Evolutionary conservation across 1,140 invertebrate species (phyloP), one percentile per base, ranked within the genome.

Genomic region (Tetramorium parvispinum): DNA sequence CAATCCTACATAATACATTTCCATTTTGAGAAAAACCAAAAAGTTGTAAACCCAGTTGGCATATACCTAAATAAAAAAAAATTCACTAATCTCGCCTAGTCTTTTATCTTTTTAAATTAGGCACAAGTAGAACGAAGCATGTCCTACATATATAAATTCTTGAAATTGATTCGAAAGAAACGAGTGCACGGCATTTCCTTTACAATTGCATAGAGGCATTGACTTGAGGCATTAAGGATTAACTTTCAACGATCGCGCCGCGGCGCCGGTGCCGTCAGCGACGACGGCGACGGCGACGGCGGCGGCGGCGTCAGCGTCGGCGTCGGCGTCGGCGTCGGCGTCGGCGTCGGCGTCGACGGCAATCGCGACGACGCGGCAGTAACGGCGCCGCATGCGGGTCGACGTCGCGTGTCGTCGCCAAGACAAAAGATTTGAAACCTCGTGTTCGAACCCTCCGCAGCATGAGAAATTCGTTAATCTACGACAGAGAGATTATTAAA

Each of bases 161-260:
- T 24, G 5, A 75, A 59, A 75, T 73, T 43, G 8, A 73, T 61
- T 75, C 7, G 18, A 4, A 21, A 24, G 40, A 61, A 75, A 73
- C 4, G 11, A 46, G 51, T 3, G 6, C 21, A 43, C 37, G 16
- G 2, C 53, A 18, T 40, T 32, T 43, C 24, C 57, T 51, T 57
- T 77, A 11, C 24, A 78, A n/a, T 7, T 24, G 57, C 32, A 63
- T 24, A 32, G 46, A 85, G 73, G 11, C 82, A 78, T 53, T 65
- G 82, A 85, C 57, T 78, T 27, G n/a, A 27, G 73, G 16, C 61
- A 79, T 85, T 79, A 79, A 76, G 43, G 75, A 78, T 79, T 79
- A 65, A 76, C 61, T 76, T 79, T 53, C 46, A 76, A 85, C 75
- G 73, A 77, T 85, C 55, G 83, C 32, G 82, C 8, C 57, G 46